Conservation (phyloP, 2,113 vertebrate species). For the Hiodon tergisus region DNA sequence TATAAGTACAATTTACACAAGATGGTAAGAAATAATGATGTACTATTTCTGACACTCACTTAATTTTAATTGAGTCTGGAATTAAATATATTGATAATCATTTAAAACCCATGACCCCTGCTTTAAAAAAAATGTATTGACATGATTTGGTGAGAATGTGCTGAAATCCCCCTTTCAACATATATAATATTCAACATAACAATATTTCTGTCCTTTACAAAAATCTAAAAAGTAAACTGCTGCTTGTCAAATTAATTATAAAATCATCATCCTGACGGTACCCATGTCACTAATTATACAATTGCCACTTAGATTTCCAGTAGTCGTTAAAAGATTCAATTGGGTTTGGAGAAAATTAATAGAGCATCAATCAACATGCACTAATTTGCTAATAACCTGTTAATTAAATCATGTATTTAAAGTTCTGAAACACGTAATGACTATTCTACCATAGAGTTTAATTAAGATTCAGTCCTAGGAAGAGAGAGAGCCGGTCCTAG, state of each 20-base stretch:
- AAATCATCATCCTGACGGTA: slow-evolving; percentile 29
- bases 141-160: too few relatives aligned
- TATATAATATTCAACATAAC: too few relatives aligned
- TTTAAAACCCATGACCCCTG: too few relatives aligned
- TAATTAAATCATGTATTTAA: slow-evolving; percentile 67
- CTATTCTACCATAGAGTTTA: slow-evolving; percentile 43
- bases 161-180: not conserved
- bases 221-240: not conserved
- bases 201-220: not conserved
- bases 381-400: slow-evolving; percentile 68
- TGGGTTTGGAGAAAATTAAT: slow-evolving; percentile 59
- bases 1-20: too few relatives aligned
- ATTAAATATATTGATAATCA: too few relatives aligned
- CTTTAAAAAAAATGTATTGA: too few relatives aligned
- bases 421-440: slow-evolving; percentile 56
- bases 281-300: slow-evolving; percentile 51
- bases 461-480: slow-evolving; percentile 19
- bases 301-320: slow-evolving; percentile 53
- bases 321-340: slow-evolving; percentile 51
- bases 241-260: slow-evolving; percentile 19
- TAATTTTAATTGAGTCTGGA: too few relatives aligned
- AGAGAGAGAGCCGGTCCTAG: not conserved
- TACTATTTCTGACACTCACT: too few relatives aligned
- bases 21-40: too few relatives aligned
- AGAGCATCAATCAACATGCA: slow-evolving; percentile 64